phyloP scores from a whole-genome alignment of 2,888 invertebrate genomes.

The Callimorpha dominula region DNA sequence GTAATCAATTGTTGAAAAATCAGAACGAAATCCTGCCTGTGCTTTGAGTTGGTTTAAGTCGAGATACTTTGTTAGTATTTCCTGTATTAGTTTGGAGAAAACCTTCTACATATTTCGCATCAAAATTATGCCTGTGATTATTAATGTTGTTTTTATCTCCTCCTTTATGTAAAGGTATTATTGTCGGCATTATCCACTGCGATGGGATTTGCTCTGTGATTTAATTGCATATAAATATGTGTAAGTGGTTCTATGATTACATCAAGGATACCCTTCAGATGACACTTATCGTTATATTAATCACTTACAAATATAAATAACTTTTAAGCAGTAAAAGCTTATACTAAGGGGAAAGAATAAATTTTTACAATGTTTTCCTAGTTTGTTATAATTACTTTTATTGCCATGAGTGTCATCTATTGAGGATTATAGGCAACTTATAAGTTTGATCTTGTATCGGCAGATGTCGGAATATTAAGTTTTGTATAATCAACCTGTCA shows the following conservation, averaged over 20 bases:
- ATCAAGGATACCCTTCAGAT: no score
- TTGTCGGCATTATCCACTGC: slow-evolving; percentile 3
- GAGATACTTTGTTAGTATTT: slow-evolving; percentile 1
- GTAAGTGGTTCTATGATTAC: no score
- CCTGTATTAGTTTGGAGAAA: neutral
- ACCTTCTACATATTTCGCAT: slow-evolving; percentile 1
- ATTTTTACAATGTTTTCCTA: neutral
- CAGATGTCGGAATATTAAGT: slow-evolving; percentile 28
- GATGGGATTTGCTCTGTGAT: no score
- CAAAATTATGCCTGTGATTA: neutral
- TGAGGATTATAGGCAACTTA: neutral
- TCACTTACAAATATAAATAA: no score
- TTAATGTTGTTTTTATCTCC: neutral
- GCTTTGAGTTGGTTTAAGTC: neutral
- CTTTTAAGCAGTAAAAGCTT: neutral
- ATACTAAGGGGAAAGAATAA: neutral
- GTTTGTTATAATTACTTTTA: neutral
- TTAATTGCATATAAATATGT: no score
- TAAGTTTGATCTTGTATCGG: neutral
- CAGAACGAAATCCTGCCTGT: slow-evolving; percentile 9
- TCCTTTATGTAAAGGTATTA: neutral
- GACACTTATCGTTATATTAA: no score
- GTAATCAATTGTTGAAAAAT: no score
- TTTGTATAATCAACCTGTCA: neutral
- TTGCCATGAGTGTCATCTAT: neutral